Evolutionary conservation across 1,140 invertebrate genomes (phyloP), one percentile per base, ranked within the genome.

Genomic region (Phocides pigmalion): DNA sequence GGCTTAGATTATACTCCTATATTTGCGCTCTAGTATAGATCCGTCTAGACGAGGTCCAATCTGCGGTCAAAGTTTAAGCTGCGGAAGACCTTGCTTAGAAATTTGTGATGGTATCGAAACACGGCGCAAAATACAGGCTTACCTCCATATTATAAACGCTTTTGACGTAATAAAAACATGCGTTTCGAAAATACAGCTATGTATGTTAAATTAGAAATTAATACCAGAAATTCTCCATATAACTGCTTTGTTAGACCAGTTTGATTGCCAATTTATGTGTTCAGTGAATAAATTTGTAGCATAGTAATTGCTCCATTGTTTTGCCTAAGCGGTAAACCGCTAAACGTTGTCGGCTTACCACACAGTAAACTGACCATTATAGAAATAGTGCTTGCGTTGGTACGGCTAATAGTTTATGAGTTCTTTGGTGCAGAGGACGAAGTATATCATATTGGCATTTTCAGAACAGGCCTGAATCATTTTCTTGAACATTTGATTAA

Each of bases 261-360:
- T 50, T 50, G 14, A 50, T 50, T 50, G 47, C 47, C 25, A 50
- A 50, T 50, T 50, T 50, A 28, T 50, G 25, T 22, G 14, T 28
- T 25, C 22, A 32, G 16, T 28, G 25, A 28, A 50, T 50, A 17
- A 17, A 16, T 47, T 46, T 47, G 25, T 35, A 50, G 25, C 47
- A 32, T 50, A 32, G 25, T 50, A 50, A 50, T 50, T 50, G 47
- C 47, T 14, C 47, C 8, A 50, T 50, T 50, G 47, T 50, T 50
- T 50, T 16, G 28, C 47, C 25, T 32, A 50, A 32, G 47, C 47
- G 22, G 47, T 32, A 16, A 50, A 22, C 47, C 47, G 25, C 22
- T 50, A 50, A 50, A 32, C 25, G 47, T 50, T 50, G 14, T 25
- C 47, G 47, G 47, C 12, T 16, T 16, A 28, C 25, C 16, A 15